phyloP scores from a whole-genome alignment of 2,797 vertebrate genomes.

The Chromobotia macracanthus region DNA sequence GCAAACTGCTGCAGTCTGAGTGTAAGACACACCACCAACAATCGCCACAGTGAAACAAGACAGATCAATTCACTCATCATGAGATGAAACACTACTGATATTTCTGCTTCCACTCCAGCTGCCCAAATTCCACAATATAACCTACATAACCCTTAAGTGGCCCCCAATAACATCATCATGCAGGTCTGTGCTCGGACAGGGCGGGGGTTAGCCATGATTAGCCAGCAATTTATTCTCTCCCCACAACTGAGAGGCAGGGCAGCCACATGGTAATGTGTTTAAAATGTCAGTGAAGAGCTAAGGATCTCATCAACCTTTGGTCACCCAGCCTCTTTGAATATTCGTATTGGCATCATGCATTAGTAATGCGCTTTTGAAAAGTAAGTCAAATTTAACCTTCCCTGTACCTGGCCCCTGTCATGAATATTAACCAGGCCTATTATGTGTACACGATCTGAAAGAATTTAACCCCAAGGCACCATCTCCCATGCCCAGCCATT shows the following conservation, averaged over 20 bases:
- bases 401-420: conserved; percentile 80
- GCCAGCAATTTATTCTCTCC: conserved; percentile 77
- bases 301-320: conserved; percentile 85
- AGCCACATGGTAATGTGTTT: conserved; percentile 85
- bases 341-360: conserved; percentile 86
- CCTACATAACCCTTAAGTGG: conserved; percentile 54
- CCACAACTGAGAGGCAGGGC: conserved; percentile 70
- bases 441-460: conserved; percentile 87
- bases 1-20: background rate
- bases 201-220: conserved; percentile 73
- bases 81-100: conserved; percentile 25
- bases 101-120: conserved; percentile 15
- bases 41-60: too few relatives aligned
- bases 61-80: background rate
- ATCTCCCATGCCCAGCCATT: conserved; percentile 50
- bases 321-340: conserved; percentile 84
- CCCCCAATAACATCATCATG: conserved; percentile 73
- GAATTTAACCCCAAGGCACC: conserved; percentile 76
- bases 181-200: conserved; percentile 58
- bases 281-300: conserved; percentile 84
- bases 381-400: conserved; percentile 88
- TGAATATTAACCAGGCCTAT: conserved; percentile 86
- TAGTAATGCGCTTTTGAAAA: conserved; percentile 85
- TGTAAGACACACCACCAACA: too few relatives aligned
- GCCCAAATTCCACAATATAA: conserved; percentile 22